Conservation (phyloP, 2,113 vertebrate genomes). For the Pitta sordida region DNA sequence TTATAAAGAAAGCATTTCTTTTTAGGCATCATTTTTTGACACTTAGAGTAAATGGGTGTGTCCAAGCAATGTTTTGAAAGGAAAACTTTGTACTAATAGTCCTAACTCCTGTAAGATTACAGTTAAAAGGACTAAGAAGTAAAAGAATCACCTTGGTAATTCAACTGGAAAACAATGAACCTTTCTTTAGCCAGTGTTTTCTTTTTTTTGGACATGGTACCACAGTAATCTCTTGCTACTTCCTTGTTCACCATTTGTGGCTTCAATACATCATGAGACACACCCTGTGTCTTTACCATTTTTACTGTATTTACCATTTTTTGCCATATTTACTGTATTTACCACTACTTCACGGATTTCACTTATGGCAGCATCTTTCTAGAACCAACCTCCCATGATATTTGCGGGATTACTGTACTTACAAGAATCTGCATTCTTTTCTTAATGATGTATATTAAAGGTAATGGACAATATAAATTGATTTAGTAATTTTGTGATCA, state of each 20-base stretch:
- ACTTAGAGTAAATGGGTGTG: neutral
- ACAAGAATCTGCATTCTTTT: neutral
- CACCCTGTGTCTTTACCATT: too few relatives aligned
- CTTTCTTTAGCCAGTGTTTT: neutral
- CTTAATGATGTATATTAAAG: neutral
- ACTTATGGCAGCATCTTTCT: too few relatives aligned
- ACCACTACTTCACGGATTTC: too few relatives aligned
- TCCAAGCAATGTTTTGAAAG: neutral
- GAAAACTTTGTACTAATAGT: neutral
- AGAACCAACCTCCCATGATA: too few relatives aligned
- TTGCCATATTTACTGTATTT: too few relatives aligned
- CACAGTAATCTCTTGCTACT: too few relatives aligned
- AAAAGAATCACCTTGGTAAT: neutral
- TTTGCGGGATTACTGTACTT: too few relatives aligned
- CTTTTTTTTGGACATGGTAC: neutral
- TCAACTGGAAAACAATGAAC: neutral
- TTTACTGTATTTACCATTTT: too few relatives aligned
- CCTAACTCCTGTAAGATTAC: neutral
- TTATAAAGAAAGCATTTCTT: neutral
- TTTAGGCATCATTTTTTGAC: neutral
- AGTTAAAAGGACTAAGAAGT: neutral
- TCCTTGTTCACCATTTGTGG: too few relatives aligned
- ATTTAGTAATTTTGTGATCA: too few relatives aligned
- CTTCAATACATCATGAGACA: too few relatives aligned
- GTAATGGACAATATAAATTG: neutral